These are phyloP conservation scores for Bradypodion ventrale DNA, from an alignment of 2,797 vertebrate genomes.

Conservation along the genomic window DNA sequence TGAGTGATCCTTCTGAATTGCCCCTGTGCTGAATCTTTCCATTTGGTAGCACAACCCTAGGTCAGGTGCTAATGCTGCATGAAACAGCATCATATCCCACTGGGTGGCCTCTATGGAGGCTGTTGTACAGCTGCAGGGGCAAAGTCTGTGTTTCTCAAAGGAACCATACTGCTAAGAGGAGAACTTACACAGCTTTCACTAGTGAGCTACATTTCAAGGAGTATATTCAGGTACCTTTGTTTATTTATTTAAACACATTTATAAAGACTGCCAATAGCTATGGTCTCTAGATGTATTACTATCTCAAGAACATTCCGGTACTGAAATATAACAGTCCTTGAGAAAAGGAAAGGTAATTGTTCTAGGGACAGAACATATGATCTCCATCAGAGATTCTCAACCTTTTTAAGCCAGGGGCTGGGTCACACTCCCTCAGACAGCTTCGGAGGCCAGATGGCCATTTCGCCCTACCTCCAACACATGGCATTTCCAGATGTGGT, in stretches of 20 bases:
- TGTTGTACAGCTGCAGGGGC: neutral
- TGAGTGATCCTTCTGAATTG: neutral
- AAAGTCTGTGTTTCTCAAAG: constrained; percentile 14
- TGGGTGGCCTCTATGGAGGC: neutral
- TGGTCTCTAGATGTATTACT: neutral
- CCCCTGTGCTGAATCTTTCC: constrained; percentile 1
- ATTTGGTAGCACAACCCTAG: constrained; percentile 1
- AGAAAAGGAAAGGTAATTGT: neutral
- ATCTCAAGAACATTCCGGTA: neutral
- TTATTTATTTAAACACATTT: neutral
- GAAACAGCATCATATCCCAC: neutral
- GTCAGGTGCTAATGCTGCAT: constrained; percentile 19
- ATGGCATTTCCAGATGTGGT: too few relatives aligned
- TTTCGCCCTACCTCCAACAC: too few relatives aligned
- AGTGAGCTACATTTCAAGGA: neutral
- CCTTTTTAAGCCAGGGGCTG: too few relatives aligned
- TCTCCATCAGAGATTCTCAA: too few relatives aligned
- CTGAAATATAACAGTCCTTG: neutral
- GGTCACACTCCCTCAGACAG: too few relatives aligned
- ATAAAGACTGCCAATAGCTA: neutral
- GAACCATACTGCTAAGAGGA: constrained; percentile 14
- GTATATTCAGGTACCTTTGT: neutral
- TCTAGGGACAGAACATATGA: neutral
- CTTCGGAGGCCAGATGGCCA: too few relatives aligned
- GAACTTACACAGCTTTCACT: neutral